These are phyloP conservation scores for Eupithecia subumbrata DNA, from an alignment of 2,888 invertebrate genomes.

Conservation along the genomic window DNA sequence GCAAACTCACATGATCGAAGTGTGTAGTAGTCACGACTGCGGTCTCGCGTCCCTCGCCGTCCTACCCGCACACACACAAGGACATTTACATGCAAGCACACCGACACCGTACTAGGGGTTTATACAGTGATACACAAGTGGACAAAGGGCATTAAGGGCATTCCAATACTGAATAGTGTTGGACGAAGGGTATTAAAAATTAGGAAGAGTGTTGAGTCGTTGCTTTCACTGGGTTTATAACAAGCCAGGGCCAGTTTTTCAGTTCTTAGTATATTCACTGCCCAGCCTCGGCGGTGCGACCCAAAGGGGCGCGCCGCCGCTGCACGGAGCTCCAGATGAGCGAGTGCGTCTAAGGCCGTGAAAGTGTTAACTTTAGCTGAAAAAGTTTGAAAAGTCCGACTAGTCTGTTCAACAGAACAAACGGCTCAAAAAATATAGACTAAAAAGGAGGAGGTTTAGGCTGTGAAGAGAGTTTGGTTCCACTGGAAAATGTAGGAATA, in stretches of 20 bases:
- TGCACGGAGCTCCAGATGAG: too few relatives aligned
- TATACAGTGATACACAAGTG: conserved; percentile 51
- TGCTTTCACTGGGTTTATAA: too few relatives aligned
- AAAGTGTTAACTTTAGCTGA: too few relatives aligned
- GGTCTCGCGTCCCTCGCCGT: conserved; percentile 78
- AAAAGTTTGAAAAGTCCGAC: too few relatives aligned
- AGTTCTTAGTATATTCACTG: too few relatives aligned
- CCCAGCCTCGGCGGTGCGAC: too few relatives aligned
- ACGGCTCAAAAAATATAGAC: background rate
- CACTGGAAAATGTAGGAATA: background rate
- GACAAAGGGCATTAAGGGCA: conserved; percentile 46
- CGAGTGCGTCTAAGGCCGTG: too few relatives aligned
- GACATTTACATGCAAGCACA: conserved; percentile 74
- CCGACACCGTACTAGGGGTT: conserved; percentile 64
- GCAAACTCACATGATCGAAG: conserved; percentile 76
- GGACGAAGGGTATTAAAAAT: background rate
- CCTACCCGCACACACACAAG: conserved; percentile 73
- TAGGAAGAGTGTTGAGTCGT: too few relatives aligned
- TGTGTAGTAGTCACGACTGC: conserved; percentile 73
- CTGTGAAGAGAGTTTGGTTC: background rate
- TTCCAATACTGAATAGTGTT: background rate
- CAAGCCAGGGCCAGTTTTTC: too few relatives aligned
- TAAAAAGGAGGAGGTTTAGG: background rate
- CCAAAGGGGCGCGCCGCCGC: too few relatives aligned
- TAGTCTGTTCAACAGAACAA: too few relatives aligned